These are phyloP conservation scores for Notospermus geniculatus DNA, from an alignment of 1,140 invertebrate species.

Conservation along the genomic window DNA sequence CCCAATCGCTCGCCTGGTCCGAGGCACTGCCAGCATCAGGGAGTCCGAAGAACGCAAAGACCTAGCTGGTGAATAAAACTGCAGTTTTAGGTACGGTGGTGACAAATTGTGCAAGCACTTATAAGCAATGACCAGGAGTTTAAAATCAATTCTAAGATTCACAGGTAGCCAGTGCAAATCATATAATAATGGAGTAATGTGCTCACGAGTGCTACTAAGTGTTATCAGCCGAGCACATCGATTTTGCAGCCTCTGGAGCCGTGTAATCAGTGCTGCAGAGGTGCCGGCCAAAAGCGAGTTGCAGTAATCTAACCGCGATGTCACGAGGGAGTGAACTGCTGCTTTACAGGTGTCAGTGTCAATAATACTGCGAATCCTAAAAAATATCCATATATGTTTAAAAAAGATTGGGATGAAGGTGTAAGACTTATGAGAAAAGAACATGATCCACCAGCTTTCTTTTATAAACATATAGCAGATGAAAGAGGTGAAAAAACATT, in stretches of 20 bases:
- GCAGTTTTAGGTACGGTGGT: not conserved
- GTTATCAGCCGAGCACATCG: not conserved
- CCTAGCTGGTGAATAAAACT: not conserved
- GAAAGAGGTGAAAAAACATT: too few relatives aligned
- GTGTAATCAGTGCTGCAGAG: not conserved
- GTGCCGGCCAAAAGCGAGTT: not conserved
- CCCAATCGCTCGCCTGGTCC: not conserved
- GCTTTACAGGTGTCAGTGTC: too few relatives aligned
- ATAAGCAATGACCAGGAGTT: not conserved
- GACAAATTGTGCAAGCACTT: not conserved
- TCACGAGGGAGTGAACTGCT: too few relatives aligned
- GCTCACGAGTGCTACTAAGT: not conserved
- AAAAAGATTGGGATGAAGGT: too few relatives aligned
- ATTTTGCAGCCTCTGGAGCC: not conserved
- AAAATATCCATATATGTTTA: too few relatives aligned
- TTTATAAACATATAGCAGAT: too few relatives aligned
- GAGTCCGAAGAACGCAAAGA: not conserved
- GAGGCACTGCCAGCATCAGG: not conserved
- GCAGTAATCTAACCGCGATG: not conserved
- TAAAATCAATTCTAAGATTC: not conserved
- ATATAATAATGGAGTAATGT: not conserved
- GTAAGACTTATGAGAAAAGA: too few relatives aligned
- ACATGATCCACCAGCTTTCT: too few relatives aligned
- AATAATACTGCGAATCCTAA: too few relatives aligned
- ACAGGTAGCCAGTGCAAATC: not conserved